Conservation (phyloP, 2,888 invertebrate species). For the Neoaliturus tenellus region DNA sequence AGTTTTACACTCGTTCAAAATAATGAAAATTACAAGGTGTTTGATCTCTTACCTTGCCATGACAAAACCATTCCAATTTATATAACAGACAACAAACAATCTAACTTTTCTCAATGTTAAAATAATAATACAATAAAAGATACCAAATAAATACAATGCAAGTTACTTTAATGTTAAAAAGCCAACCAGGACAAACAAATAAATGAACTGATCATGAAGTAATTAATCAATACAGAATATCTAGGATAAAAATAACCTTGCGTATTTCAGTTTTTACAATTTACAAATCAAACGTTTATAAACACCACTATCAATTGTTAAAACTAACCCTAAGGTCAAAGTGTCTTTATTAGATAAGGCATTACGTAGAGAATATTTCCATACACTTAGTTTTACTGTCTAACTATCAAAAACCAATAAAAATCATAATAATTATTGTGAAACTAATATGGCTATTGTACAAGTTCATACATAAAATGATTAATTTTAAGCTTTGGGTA, state of each 20-base stretch:
- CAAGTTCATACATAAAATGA: too few species aligned
- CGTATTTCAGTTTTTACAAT: not conserved
- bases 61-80: not conserved
- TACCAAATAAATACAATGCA: too few species aligned
- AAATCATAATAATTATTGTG: too few species aligned
- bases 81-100: not conserved
- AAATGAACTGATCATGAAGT: not conserved
- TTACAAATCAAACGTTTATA: not conserved
- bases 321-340: slow-evolving; percentile 21
- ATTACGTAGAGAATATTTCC: not conserved
- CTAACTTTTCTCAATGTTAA: not conserved
- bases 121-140: too few species aligned
- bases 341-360: not conserved
- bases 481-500: too few species aligned
- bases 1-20: too few species aligned
- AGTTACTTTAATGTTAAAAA: too few species aligned
- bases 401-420: too few species aligned
- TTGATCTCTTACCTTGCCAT: not conserved
- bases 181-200: too few species aligned
- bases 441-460: too few species aligned
- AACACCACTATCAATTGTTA: not conserved
- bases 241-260: not conserved
- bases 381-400: too few species aligned
- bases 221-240: not conserved
- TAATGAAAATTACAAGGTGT: not conserved